phyloP scores from a whole-genome alignment of 2,797 vertebrate species.

The Myotis pilosus region DNA sequence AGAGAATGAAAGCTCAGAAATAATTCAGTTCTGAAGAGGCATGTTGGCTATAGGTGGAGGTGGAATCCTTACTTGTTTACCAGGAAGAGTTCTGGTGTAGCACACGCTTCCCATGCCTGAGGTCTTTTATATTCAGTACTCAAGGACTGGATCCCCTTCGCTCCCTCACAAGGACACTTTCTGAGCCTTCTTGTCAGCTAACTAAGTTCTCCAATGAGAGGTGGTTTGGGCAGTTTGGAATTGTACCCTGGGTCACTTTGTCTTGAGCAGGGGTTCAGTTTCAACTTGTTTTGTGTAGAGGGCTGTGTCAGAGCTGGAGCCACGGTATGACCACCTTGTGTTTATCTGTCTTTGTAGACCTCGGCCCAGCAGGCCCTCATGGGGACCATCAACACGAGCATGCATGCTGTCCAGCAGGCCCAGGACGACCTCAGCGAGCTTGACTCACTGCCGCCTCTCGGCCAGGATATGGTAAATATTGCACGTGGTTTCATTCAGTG shows the following conservation, averaged over 20 bases:
- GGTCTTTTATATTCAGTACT: neutral
- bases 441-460: conserved; percentile 95
- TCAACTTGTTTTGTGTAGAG: neutral
- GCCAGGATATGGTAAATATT: conserved; percentile 95
- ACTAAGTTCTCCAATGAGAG: neutral
- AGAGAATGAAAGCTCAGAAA: neutral
- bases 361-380: conserved; percentile 97
- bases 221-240: neutral
- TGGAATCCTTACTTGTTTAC: neutral
- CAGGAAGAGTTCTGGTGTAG: neutral
- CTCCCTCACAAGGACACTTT: neutral
- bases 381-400: conserved; percentile 98
- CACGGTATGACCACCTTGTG: neutral
- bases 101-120: neutral
- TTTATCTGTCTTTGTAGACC: conserved; percentile 85
- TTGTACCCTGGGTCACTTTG: neutral
- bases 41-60: neutral
- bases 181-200: neutral
- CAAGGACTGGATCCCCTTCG: neutral
- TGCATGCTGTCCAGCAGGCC: conserved; percentile 97
- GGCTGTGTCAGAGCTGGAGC: neutral
- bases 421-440: conserved; percentile 94
- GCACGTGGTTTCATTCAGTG: accelerated
- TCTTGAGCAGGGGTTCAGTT: neutral
- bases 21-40: neutral